Evolutionary conservation across 2,888 invertebrate genomes (phyloP), one percentile per base, ranked within the genome.

Genomic region (Rhamnusium bicolor): DNA sequence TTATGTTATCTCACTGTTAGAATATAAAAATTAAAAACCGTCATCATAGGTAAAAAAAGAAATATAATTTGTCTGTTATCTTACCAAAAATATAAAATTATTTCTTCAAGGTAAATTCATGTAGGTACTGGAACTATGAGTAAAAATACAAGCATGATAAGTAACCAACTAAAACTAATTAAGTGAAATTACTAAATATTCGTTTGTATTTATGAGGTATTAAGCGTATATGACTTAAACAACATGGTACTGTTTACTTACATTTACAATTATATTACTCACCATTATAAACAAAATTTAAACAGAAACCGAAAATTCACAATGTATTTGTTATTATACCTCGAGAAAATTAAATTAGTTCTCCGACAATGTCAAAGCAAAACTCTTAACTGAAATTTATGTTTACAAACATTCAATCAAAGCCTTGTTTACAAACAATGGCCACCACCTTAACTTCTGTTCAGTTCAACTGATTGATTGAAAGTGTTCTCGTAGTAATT

Each of bases 401-500:
- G 19, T 60, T 65, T 51, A 32, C 18, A 32, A 51, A 53, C 19
- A 65, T 29, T 18, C 18, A 12, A 53, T 6, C 18, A 32, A n/a
- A 53, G 5, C 51, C 29, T 6, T 32, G 53, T 65, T 65, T 29
- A 65, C 53, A 19, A 51, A 53, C 53, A 65, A 24, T 32, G 51
- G 10, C n/a, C 8, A 12, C 53, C 66, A 10, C 29, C 12, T 47
- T 10, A 51, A 40, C 19, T 32, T 53, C 53, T 21, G 21, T 21
- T 10, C 54, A 40, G 8, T 46, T 16, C 46, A 46, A 24, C 66
- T 21, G 66, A 46, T 67, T 67, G 51, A 67, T 67, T 32, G 40
- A 40, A 56, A 32, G 56, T 56, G 56, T 19, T 19, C 66, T 18
- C 40, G 66, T 51, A 16, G 19, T 46, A 67, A 56, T 67, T 32